These are phyloP conservation scores for Drosophila saltans DNA, from an alignment of 1,140 invertebrate species.

Conservation along the genomic window DNA sequence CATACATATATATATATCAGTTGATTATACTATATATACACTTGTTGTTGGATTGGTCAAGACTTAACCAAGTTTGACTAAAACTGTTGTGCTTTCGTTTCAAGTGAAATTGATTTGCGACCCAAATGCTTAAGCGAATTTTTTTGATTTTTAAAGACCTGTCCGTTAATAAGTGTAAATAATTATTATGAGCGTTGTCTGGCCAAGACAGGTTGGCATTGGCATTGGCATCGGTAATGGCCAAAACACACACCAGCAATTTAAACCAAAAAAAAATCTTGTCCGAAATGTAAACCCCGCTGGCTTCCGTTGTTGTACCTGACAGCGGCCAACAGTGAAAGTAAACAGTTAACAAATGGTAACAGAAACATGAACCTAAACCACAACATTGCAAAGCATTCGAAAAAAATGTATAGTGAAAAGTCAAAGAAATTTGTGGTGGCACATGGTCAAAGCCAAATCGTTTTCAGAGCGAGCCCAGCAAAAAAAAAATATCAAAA, in stretches of 20 bases:
- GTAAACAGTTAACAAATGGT: constrained; percentile 59
- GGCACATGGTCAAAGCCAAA: constrained; percentile 50
- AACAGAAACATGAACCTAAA: constrained; percentile 17
- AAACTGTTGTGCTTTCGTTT: constrained; percentile 66
- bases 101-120: constrained; percentile 80
- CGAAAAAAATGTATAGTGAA: constrained; percentile 62
- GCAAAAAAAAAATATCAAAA: constrained; percentile 7
- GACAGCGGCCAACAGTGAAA: constrained; percentile 47
- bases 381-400: constrained; percentile 29
- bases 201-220: constrained; percentile 45
- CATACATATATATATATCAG: too few relatives aligned
- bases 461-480: constrained; percentile 39
- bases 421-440: constrained; percentile 59
- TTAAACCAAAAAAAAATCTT: constrained; percentile 47
- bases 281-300: constrained; percentile 41
- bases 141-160: constrained; percentile 42
- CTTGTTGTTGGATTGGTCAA: constrained; percentile 23
- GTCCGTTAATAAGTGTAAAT: constrained; percentile 72
- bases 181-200: constrained; percentile 61
- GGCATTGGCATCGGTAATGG: not conserved
- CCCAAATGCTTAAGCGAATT: constrained; percentile 69
- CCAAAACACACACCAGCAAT: constrained; percentile 19
- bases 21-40: not conserved
- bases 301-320: constrained; percentile 56
- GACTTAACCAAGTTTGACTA: constrained; percentile 59